Conservation (phyloP, 2,797 vertebrate species). For the Sebastes alutus region DNA sequence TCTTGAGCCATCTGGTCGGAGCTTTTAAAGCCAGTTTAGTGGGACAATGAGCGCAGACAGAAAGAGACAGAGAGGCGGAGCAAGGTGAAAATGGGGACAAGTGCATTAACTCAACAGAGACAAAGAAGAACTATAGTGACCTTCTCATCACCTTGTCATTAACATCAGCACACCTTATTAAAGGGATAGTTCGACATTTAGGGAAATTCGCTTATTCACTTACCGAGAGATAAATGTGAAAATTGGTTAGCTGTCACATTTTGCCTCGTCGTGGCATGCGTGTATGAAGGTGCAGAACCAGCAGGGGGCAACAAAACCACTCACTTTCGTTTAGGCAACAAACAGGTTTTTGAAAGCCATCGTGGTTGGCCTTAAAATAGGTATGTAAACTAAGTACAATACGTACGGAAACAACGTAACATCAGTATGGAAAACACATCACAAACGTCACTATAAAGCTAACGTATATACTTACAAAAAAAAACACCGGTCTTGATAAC, state of each 20-base stretch:
- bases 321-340: too few relatives aligned
- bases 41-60: constrained; percentile 33
- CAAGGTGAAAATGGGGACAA: constrained; percentile 51
- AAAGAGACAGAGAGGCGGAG: constrained; percentile 2
- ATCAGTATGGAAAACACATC: too few relatives aligned
- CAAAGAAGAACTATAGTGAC: constrained; percentile 8
- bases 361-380: too few relatives aligned
- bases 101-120: constrained; percentile 27
- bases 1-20: constrained; percentile 52
- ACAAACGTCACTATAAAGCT: too few relatives aligned
- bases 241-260: neutral
- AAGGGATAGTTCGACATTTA: neutral
- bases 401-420: too few relatives aligned
- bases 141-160: constrained; percentile 34
- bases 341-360: too few relatives aligned
- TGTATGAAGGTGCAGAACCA: too few relatives aligned
- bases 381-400: too few relatives aligned
- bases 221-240: neutral
- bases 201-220: neutral
- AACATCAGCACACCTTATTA: neutral
- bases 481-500: too few relatives aligned
- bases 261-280: too few relatives aligned
- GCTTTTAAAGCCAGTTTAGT: constrained; percentile 65
- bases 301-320: too few relatives aligned
- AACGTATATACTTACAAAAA: too few relatives aligned